phyloP scores from a whole-genome alignment of 2,888 invertebrate genomes.

The Xestobium rufovillosum region DNA sequence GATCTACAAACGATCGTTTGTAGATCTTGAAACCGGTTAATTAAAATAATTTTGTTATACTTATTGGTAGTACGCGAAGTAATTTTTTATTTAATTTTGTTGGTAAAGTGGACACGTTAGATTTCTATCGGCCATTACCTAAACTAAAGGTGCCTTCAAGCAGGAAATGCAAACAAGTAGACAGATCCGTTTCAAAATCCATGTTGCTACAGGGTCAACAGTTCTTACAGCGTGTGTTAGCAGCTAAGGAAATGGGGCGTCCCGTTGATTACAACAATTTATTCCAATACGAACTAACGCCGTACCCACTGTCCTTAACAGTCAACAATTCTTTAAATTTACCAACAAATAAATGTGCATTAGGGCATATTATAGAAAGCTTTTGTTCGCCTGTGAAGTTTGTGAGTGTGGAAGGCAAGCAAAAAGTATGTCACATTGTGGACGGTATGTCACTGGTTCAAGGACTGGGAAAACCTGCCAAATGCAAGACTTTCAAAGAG shows the following conservation, averaged over 20 bases:
- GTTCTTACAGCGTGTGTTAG: conserved; percentile 5
- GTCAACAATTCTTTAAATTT: too few species aligned
- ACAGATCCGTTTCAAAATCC: too few species aligned
- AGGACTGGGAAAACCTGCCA: conserved; percentile 10
- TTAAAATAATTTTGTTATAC: too few species aligned
- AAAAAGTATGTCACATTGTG: conserved; percentile 4
- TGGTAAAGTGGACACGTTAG: too few species aligned
- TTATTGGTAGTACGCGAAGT: too few species aligned
- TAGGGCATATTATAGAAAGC: conserved; percentile 6
- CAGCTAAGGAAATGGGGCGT: conserved; percentile 8
- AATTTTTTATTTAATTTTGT: too few species aligned
- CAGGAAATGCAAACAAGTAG: too few species aligned
- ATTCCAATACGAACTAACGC: conserved; percentile 5
- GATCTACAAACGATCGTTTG: too few species aligned
- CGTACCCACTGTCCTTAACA: conserved; percentile 3
- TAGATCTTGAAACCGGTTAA: too few species aligned
- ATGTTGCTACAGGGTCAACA: conserved; percentile 6
- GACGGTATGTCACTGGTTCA: conserved; percentile 12
- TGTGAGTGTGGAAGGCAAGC: background rate
- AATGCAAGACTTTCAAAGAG: conserved; percentile 10
- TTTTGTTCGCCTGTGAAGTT: conserved; percentile 1
- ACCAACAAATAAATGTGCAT: conserved; percentile 7
- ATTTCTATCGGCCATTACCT: too few species aligned
- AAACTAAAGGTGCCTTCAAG: too few species aligned
- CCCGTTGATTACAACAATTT: conserved; percentile 3